Base-by-base conservation (phyloP, 2,797 vertebrate species). In the Eidolon dupreanum region DNA sequence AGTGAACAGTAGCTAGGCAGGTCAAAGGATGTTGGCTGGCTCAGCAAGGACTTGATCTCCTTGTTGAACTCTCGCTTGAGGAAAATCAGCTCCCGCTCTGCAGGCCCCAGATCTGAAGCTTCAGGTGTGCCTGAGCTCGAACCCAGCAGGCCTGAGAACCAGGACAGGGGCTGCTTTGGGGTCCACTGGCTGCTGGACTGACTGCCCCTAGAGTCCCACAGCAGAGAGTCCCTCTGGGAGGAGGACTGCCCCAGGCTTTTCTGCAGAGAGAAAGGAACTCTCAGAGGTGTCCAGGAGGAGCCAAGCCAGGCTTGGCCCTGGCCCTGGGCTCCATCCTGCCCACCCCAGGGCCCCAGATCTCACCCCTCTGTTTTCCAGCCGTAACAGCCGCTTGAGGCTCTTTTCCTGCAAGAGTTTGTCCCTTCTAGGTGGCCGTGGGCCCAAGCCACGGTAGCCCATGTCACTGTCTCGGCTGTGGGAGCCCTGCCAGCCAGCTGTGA, bases 341-440 rank as follows among this genome's bases (percentile, higher is more conserved):
- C 2, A 38, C 28, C 28, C 88, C 15, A 4, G 7, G 16, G 28
- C 31, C n/a, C 57, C 78, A 41, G 49, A 51, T 59, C 97, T 97
- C 57, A 98, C 97, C 97, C 96, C 93, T 93, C 81, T 95, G 53
- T 88, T 97, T 61, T 97, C 97, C 70, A 98, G 78, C 4, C 11
- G 78, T 43, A 88, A 46, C 31, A 97, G 77, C 17, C 93, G 71
- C 88, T 84, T 94, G 68, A 97, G 96, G 88, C 53, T 97, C 77
- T 95, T 97, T 63, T 97, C 96, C 33, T 97, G 88, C 77, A 97
- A 59, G 6, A 97, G 93, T 19, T 22, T 90, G 74, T 98, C 85
- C 26, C 1, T 96, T 65, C 89, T 31, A 7, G 93, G 86, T 41
- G 96, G 93, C 79, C 96, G 28, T 43, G 88, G 46, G 33, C 93